phyloP scores from a whole-genome alignment of 2,888 invertebrate genomes.

The Prostheceraeus crozeri region DNA sequence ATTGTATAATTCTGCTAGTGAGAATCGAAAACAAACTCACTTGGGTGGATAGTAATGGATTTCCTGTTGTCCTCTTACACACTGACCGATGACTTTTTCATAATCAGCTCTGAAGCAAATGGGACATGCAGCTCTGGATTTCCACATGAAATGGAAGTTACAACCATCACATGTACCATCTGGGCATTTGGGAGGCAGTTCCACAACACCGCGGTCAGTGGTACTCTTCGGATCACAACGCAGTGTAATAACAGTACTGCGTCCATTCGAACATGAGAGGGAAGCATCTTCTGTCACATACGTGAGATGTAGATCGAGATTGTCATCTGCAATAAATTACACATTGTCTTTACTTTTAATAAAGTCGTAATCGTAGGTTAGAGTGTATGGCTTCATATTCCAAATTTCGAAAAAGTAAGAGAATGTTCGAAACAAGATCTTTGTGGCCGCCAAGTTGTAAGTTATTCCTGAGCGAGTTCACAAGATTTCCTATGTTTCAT shows the following conservation, averaged over 20 bases:
- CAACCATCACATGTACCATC: constrained; percentile 64
- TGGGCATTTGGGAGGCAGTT: constrained; percentile 59
- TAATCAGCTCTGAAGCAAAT: constrained; percentile 57
- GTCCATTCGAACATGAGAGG: constrained; percentile 59
- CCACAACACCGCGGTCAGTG: constrained; percentile 43
- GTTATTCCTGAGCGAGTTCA: too few relatives aligned
- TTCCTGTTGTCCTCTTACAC: constrained; percentile 59
- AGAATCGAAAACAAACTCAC: constrained; percentile 38
- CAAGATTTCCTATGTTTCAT: too few relatives aligned
- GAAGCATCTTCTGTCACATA: too few relatives aligned
- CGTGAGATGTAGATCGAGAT: too few relatives aligned
- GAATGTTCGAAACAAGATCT: too few relatives aligned
- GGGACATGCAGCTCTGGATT: constrained; percentile 60
- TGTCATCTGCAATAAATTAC: too few relatives aligned
- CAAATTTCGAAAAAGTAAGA: too few relatives aligned
- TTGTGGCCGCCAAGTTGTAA: too few relatives aligned
- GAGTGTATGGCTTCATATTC: too few relatives aligned
- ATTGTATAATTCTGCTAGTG: too few relatives aligned
- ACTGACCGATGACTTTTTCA: constrained; percentile 60
- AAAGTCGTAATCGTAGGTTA: too few relatives aligned
- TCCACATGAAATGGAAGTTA: constrained; percentile 61
- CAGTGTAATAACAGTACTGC: constrained; percentile 60
- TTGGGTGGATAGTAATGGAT: constrained; percentile 60
- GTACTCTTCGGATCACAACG: constrained; percentile 57
- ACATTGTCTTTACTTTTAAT: too few relatives aligned